These are phyloP conservation scores for Mesorhabditis belari DNA, from an alignment of 2,888 invertebrate species.

Conservation along the genomic window DNA sequence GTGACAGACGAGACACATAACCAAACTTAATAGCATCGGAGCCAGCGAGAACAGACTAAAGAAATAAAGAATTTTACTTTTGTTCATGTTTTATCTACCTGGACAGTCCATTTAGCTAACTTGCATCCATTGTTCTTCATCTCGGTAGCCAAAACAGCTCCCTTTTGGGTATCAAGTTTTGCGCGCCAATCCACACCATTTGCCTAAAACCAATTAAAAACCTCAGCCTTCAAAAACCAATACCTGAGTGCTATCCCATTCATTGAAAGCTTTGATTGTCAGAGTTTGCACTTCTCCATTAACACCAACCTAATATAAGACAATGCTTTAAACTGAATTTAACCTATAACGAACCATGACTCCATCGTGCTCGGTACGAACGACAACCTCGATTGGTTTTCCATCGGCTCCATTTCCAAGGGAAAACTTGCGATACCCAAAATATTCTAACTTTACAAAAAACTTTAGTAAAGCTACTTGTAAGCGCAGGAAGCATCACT, in stretches of 20 bases:
- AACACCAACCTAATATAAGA: constrained; percentile 60
- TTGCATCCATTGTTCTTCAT: constrained; percentile 98
- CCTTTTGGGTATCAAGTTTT: constrained; percentile 91
- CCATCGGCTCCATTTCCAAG: constrained; percentile 79
- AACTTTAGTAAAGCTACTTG: no score
- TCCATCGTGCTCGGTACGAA: constrained; percentile 93
- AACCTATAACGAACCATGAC: constrained; percentile 65
- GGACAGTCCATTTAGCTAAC: constrained; percentile 94
- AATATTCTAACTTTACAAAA: background rate
- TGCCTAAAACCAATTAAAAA: constrained; percentile 63
- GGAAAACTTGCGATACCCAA: constrained; percentile 84
- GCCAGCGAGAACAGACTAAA: constrained; percentile 74
- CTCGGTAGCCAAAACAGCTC: constrained; percentile 95
- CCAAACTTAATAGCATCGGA: constrained; percentile 97
- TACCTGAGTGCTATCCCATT: constrained; percentile 83
- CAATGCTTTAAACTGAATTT: no score
- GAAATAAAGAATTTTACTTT: background rate
- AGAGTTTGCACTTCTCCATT: constrained; percentile 72
- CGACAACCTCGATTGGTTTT: constrained; percentile 63
- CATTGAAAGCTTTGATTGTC: constrained; percentile 92
- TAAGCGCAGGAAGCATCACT: constrained; percentile 36
- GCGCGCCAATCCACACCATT: constrained; percentile 95
- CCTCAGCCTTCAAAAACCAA: constrained; percentile 39
- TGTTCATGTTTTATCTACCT: constrained; percentile 9
- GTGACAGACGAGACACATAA: constrained; percentile 89